A percentile compares a stretch with the other conserved stretches of the same genome.
These are phyloP conservation scores for Loripinus fragilis DNA, from an alignment of 2,888 invertebrate genomes.

Conservation along the genomic window DNA sequence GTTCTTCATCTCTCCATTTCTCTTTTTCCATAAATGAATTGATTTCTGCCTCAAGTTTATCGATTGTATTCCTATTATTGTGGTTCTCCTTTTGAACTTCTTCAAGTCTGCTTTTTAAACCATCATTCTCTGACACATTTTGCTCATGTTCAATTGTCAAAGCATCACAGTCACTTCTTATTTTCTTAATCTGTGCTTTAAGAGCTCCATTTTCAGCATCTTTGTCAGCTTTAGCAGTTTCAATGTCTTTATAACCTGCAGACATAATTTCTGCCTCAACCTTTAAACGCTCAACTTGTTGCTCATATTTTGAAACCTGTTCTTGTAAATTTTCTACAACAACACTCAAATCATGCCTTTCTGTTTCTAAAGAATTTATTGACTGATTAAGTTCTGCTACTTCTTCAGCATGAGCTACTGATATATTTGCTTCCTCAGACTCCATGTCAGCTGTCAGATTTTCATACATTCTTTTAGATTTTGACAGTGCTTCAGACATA, in stretches of 20 bases:
- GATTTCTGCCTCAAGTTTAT: neutral
- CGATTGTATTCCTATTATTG: constrained; percentile 14
- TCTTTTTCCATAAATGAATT: constrained; percentile 11
- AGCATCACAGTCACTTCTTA: constrained; percentile 6
- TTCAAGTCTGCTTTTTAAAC: constrained; percentile 43
- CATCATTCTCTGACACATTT: constrained; percentile 40
- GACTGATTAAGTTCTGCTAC: constrained; percentile 35
- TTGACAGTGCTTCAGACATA: constrained; percentile 71
- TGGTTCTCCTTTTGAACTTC: constrained; percentile 1
- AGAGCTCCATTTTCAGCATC: constrained; percentile 16
- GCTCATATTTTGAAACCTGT: constrained; percentile 33
- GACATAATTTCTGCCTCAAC: neutral
- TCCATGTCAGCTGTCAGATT: constrained; percentile 62
- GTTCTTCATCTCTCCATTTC: constrained; percentile 45
- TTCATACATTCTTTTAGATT: constrained; percentile 68
- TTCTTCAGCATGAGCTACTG: constrained; percentile 53
- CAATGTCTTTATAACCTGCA: neutral
- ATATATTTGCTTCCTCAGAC: constrained; percentile 52
- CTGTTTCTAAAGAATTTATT: constrained; percentile 36
- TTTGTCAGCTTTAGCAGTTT: constrained; percentile 21
- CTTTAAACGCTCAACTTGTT: constrained; percentile 48
- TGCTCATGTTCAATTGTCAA: constrained; percentile 16
- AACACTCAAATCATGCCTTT: constrained; percentile 43
- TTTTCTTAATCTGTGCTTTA: constrained; percentile 2
- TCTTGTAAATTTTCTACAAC: constrained; percentile 30